Evolutionary conservation across 1,140 invertebrate species (phyloP).

Genomic region (Lordiphosa collinella): DNA sequence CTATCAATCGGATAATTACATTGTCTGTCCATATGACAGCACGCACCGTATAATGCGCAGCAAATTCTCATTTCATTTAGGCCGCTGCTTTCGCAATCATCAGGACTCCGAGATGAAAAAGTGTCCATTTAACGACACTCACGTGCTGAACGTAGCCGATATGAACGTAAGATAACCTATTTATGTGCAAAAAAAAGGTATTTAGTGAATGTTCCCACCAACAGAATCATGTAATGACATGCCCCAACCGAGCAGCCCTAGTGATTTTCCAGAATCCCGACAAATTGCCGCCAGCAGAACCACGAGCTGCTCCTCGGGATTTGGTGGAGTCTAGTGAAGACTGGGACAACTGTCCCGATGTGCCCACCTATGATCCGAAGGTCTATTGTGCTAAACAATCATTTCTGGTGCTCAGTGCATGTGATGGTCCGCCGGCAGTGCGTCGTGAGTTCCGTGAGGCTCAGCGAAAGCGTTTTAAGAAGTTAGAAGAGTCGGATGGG

Average conservation of each 20-base stretch:
- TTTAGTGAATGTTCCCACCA: background rate
- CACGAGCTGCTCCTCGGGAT: background rate
- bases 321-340: slow-evolving; percentile 10
- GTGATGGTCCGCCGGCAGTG: background rate
- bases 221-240: slow-evolving; percentile 18
- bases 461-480: slow-evolving; percentile 22
- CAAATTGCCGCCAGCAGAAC: background rate
- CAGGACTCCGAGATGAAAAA: slow-evolving; percentile 4
- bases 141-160: slow-evolving; percentile 5
- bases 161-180: slow-evolving; percentile 10
- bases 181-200: background rate
- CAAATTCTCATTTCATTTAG: background rate
- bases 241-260: slow-evolving; percentile 13
- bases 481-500: too few species aligned
- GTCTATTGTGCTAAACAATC: slow-evolving; percentile 6
- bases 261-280: background rate
- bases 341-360: slow-evolving; percentile 39
- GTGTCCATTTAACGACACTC: slow-evolving; percentile 39
- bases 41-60: background rate
- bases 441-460: slow-evolving; percentile 15
- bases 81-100: slow-evolving; percentile 30
- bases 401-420: slow-evolving; percentile 19
- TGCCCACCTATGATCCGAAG: slow-evolving; percentile 23
- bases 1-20: background rate
- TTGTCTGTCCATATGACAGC: background rate